phyloP scores from a whole-genome alignment of 1,140 invertebrate genomes.

The Doryteuthis pealeii region DNA sequence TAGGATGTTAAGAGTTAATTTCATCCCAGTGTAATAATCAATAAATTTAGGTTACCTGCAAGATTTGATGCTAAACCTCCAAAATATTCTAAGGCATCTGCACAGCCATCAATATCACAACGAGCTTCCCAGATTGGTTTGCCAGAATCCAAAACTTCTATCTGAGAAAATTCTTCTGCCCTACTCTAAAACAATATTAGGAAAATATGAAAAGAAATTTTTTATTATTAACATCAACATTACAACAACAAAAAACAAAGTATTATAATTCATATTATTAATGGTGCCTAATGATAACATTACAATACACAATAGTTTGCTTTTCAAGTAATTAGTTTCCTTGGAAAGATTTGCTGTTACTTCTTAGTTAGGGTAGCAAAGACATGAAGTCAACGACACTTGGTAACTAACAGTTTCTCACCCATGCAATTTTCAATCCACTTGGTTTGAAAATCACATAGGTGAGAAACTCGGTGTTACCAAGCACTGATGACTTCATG shows the following conservation, averaged over 20 bases:
- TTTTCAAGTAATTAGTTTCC: too few relatives aligned
- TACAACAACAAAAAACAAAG: neutral
- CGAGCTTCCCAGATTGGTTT: constrained; percentile 64
- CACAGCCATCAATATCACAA: constrained; percentile 61
- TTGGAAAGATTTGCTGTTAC: too few relatives aligned
- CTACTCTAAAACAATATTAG: constrained; percentile 29
- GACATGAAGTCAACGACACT: too few relatives aligned
- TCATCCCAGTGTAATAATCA: too few relatives aligned
- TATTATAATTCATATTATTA: neutral
- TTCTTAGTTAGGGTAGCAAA: too few relatives aligned
- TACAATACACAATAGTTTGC: too few relatives aligned
- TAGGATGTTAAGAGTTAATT: too few relatives aligned
- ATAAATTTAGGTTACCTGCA: constrained; percentile 34
- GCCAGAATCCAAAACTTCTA: constrained; percentile 62
- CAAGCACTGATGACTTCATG: too few relatives aligned
- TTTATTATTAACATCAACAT: neutral
- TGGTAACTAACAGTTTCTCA: too few relatives aligned
- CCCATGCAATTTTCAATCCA: too few relatives aligned
- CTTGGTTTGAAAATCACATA: too few relatives aligned
- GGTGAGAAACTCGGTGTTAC: too few relatives aligned
- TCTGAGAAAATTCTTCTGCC: constrained; percentile 52
- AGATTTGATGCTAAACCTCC: constrained; percentile 57
- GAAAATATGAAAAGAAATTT: neutral
- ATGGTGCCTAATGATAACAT: neutral
- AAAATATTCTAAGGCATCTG: constrained; percentile 62